phyloP scores from a whole-genome alignment of 2,113 vertebrate genomes.

The Charina bottae region DNA sequence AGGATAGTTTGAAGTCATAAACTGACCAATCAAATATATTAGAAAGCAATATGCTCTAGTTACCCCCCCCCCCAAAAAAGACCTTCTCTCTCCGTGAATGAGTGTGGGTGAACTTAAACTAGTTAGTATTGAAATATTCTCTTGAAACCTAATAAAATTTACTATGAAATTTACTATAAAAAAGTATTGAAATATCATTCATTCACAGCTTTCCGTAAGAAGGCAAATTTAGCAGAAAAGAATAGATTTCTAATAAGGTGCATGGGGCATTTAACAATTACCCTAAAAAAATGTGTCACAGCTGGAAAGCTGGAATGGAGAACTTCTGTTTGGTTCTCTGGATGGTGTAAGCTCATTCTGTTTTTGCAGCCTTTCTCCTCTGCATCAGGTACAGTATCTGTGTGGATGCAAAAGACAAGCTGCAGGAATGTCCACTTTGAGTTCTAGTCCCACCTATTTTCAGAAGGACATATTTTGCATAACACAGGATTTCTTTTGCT shows the following conservation, averaged over 20 bases:
- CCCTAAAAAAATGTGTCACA: neutral
- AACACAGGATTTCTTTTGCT: neutral
- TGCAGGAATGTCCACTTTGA: neutral
- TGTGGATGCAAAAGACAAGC: neutral
- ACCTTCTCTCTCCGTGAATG: neutral
- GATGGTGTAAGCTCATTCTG: neutral
- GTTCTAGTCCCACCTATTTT: neutral
- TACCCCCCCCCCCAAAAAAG: neutral
- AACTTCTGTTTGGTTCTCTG: neutral
- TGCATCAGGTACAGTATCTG: too few relatives aligned
- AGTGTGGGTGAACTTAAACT: neutral
- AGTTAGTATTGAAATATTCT: too few relatives aligned
- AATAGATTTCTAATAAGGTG: neutral
- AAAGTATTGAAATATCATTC: neutral
- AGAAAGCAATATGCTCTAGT: neutral
- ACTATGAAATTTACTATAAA: too few relatives aligned
- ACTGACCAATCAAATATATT: neutral
- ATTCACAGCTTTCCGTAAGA: neutral
- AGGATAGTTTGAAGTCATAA: constrained; percentile 1
- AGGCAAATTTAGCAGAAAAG: neutral
- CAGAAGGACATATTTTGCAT: neutral
- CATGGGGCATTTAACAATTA: neutral
- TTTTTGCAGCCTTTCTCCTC: neutral
- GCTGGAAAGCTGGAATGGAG: neutral
- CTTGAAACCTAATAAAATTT: too few relatives aligned